Conservation (phyloP, 2,113 vertebrate genomes). For the Rhadina sibilatrix region DNA sequence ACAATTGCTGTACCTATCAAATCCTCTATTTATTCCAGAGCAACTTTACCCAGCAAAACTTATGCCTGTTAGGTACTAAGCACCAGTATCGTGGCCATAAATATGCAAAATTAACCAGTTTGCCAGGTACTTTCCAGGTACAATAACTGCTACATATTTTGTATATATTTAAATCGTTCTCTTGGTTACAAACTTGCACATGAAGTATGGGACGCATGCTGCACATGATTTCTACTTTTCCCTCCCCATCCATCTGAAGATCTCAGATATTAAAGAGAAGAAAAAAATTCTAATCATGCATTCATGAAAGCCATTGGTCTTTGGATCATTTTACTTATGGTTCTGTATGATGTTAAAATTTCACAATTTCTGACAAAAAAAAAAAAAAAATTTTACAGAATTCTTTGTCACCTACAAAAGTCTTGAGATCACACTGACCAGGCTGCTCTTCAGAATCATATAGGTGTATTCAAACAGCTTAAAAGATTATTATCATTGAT, state of each 20-base stretch:
- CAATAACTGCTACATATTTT: neutral
- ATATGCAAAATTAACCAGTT: neutral
- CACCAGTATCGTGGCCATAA: neutral
- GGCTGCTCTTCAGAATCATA: neutral
- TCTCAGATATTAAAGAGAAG: neutral
- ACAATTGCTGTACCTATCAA: neutral
- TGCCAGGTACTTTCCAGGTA: neutral
- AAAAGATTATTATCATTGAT: neutral
- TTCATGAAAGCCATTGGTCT: neutral
- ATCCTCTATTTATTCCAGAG: neutral
- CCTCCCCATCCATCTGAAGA: neutral
- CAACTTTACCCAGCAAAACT: neutral
- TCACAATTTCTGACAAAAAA: neutral
- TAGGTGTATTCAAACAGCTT: neutral
- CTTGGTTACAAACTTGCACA: neutral
- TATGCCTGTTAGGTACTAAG: neutral
- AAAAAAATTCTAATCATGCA: neutral
- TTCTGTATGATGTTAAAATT: neutral
- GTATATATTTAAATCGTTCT: neutral
- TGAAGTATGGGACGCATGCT: accelerated
- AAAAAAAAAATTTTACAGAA: neutral
- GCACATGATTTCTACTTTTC: neutral
- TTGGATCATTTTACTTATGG: neutral
- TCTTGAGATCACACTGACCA: neutral
- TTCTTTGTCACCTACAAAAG: neutral